Conservation (phyloP, 2,888 invertebrate species). For the Mythimna loreyi region DNA sequence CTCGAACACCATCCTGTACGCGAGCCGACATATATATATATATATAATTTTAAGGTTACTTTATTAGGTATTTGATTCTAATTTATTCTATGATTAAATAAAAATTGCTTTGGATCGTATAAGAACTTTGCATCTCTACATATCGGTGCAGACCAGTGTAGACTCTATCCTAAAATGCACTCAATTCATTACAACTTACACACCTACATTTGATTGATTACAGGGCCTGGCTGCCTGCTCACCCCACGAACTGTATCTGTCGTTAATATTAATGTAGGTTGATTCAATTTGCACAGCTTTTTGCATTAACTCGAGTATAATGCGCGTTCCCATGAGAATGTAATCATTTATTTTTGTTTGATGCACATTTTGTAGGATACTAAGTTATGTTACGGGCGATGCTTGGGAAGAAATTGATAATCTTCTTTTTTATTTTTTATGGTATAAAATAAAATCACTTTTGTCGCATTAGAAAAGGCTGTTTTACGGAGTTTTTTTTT, state of each 20-base stretch:
- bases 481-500: background rate
- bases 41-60: too few species aligned
- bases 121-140: too few species aligned
- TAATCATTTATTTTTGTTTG: slow-evolving; percentile 54
- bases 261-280: slow-evolving; percentile 58
- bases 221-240: slow-evolving; percentile 11
- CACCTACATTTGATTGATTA: slow-evolving; percentile 45
- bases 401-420: slow-evolving; percentile 12
- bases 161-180: background rate
- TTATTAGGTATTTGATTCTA: too few species aligned
- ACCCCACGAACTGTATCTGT: slow-evolving; percentile 48
- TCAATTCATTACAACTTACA: background rate
- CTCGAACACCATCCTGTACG: too few species aligned
- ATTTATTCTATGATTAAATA: too few species aligned
- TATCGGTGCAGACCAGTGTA: too few species aligned
- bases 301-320: slow-evolving; percentile 55
- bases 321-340: slow-evolving; percentile 53
- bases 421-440: too few species aligned
- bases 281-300: slow-evolving; percentile 64
- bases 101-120: too few species aligned
- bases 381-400: slow-evolving; percentile 7
- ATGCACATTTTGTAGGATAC: slow-evolving; percentile 34
- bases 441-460: background rate
- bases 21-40: too few species aligned
- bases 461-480: too few species aligned